Evolutionary conservation across 2,888 invertebrate species (phyloP).

Genomic region (Melanostoma scalare): DNA sequence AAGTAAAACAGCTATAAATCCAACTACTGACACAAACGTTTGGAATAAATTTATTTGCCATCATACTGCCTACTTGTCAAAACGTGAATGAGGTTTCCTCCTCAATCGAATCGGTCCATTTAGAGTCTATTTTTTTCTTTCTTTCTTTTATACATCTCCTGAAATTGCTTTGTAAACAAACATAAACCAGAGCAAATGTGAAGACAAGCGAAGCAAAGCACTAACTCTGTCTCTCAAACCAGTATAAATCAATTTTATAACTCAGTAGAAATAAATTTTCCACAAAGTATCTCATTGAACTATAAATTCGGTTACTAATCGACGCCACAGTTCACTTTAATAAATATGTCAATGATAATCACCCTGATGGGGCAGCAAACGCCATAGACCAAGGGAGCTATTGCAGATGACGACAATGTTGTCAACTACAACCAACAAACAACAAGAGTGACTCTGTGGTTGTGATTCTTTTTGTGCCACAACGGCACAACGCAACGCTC

Average conservation of each 20-base stretch:
- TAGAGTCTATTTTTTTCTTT: background rate
- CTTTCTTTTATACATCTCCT: conserved; percentile 4
- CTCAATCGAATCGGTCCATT: background rate
- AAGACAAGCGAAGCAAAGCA: background rate
- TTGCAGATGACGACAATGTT: conserved; percentile 46
- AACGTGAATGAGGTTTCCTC: no score
- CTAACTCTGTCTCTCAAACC: background rate
- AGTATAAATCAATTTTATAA: conserved; percentile 56
- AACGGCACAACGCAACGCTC: background rate
- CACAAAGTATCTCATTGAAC: conserved; percentile 1
- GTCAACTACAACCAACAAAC: conserved; percentile 6
- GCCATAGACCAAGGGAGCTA: background rate
- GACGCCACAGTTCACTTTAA: conserved; percentile 51
- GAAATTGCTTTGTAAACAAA: conserved; percentile 11
- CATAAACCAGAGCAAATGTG: background rate
- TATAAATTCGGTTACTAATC: conserved; percentile 36
- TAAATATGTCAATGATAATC: conserved; percentile 52
- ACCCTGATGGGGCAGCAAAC: conserved; percentile 7
- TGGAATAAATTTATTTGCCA: no score
- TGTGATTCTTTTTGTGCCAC: background rate
- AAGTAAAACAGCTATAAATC: no score
- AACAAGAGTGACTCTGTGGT: conserved; percentile 4
- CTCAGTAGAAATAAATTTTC: conserved; percentile 16
- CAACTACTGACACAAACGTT: no score
- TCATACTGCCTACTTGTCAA: no score